A percentile compares a stretch with the other conserved stretches of the same genome.
Evolutionary conservation across 2,888 invertebrate genomes (phyloP).

Genomic region (Diarsia mendica): DNA sequence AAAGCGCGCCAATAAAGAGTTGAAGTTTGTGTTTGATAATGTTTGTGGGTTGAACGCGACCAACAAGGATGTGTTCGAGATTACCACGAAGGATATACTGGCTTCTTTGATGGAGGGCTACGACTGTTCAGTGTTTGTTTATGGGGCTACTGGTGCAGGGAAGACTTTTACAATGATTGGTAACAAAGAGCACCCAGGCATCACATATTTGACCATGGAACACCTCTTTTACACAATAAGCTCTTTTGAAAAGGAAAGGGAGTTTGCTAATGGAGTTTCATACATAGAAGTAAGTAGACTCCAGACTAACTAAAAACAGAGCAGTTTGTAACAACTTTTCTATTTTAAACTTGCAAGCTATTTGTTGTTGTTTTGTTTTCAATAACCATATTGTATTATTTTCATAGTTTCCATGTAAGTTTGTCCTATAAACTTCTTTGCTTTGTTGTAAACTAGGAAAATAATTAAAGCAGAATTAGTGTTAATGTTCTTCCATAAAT

Average conservation of each 20-base stretch:
- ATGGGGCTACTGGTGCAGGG: no score
- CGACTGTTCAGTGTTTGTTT: no score
- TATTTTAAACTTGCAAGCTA: not conserved
- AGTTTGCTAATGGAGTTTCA: conserved; percentile 96
- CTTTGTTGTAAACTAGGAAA: conserved; percentile 4
- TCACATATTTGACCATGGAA: no score
- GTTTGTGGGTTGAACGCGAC: no score
- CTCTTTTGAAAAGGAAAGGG: conserved; percentile 92
- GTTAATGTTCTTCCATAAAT: not conserved
- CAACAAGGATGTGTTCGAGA: no score
- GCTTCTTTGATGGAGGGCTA: no score
- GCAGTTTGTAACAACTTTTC: conserved; percentile 13
- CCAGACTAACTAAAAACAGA: not conserved
- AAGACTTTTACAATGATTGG: no score
- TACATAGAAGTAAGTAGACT: conserved; percentile 91
- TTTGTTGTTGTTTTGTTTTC: conserved; percentile 22
- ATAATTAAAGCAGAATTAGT: not conserved
- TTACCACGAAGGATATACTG: no score
- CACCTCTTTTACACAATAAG: conserved; percentile 95
- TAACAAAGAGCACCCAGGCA: no score
- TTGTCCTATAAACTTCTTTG: conserved; percentile 11
- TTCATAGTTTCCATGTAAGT: conserved; percentile 7
- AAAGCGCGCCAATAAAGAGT: conserved; percentile 95
- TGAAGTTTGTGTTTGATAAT: conserved; percentile 96
- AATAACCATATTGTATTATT: conserved; percentile 4